phyloP scores from a whole-genome alignment of 53 echinoderm and acorn worm species.

The Echinarachnius parma region DNA sequence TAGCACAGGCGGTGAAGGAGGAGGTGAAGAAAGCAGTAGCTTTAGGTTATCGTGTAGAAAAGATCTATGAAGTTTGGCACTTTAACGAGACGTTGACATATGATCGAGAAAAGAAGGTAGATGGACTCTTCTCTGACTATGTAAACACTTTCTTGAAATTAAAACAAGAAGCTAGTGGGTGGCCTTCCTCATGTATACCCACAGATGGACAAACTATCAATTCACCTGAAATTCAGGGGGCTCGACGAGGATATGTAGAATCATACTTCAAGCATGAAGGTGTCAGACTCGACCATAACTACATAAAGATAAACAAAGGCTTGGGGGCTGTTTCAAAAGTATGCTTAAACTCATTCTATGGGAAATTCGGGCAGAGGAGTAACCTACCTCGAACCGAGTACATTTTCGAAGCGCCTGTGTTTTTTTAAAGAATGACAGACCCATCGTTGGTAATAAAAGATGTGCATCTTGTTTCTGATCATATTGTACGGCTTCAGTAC shows the following conservation, averaged over 20 bases:
- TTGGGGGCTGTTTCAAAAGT: background rate
- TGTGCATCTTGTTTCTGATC: background rate
- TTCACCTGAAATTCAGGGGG: background rate
- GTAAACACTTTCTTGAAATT: background rate
- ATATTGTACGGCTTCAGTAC: background rate
- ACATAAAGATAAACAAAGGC: no score
- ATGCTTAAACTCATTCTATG: background rate
- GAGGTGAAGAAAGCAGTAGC: slow-evolving; percentile 13
- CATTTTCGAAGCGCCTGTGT: background rate
- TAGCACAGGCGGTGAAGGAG: no score
- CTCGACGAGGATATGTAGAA: background rate
- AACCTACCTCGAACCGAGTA: background rate
- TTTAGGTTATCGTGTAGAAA: background rate
- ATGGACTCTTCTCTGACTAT: background rate
- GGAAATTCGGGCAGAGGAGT: background rate
- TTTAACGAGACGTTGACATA: background rate
- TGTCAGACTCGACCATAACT: background rate
- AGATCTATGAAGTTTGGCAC: slow-evolving; percentile 15
- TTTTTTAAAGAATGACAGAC: background rate
- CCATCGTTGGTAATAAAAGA: background rate
- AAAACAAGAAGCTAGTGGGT: background rate
- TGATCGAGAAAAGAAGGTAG: background rate
- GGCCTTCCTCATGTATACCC: background rate
- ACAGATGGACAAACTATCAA: background rate
- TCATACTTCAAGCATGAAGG: background rate